phyloP scores from a whole-genome alignment of 92 coral and sea anemone species.

The Isaurus tuberculatus region DNA sequence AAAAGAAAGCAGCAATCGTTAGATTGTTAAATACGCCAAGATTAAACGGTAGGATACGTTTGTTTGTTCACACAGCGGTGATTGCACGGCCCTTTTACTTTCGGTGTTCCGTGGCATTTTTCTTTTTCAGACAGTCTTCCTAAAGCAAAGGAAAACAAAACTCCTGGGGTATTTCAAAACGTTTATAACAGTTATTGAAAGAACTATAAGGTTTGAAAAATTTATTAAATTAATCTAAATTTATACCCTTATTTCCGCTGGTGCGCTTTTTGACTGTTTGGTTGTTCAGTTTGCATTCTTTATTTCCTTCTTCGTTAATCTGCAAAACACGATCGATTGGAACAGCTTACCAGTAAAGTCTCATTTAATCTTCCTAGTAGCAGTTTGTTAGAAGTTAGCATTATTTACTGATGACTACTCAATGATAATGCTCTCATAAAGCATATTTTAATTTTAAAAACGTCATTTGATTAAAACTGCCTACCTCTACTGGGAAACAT shows the following conservation, averaged over 20 bases:
- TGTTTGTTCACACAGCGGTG: conserved; percentile 92
- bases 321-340: conserved; percentile 7
- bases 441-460: no score
- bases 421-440: not conserved
- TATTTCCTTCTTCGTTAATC: conserved; percentile 28
- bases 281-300: not conserved
- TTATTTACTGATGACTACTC: not conserved
- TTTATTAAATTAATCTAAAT: not conserved
- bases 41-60: conserved; percentile 74
- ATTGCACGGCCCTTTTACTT: conserved; percentile 80
- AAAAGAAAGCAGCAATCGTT: not conserved
- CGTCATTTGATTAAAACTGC: not conserved
- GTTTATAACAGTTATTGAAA: not conserved
- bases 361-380: no score
- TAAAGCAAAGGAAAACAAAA: not conserved
- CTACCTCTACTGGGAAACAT: conserved; percentile 54
- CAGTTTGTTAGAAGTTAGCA: no score
- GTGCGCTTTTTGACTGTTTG: conserved; percentile 13
- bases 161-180: not conserved
- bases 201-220: not conserved
- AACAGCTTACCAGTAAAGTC: no score
- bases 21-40: not conserved
- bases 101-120: conserved; percentile 30
- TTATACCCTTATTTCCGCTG: not conserved
- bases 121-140: conserved; percentile 11